Evolutionary conservation across 2,113 vertebrate genomes (phyloP).

Genomic region (Strigops habroptila): DNA sequence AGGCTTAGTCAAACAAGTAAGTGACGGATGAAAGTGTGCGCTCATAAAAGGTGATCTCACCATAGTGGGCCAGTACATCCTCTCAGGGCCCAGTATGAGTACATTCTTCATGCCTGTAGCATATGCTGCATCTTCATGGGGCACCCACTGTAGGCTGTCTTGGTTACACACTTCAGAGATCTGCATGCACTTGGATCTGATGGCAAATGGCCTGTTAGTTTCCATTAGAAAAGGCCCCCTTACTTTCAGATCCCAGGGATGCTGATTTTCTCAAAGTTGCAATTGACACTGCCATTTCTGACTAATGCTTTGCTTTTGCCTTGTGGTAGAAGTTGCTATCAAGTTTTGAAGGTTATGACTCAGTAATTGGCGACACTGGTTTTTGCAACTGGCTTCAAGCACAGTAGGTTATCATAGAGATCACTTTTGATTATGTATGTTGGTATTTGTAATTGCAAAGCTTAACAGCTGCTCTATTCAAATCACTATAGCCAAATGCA

Average conservation of each 20-base stretch:
- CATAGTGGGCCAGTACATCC: fast-evolving
- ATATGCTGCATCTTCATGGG: not conserved
- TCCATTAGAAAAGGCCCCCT: not conserved
- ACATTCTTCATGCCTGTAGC: not conserved
- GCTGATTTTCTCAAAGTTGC: not conserved
- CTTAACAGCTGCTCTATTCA: not conserved
- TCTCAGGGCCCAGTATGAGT: not conserved
- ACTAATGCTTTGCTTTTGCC: not conserved
- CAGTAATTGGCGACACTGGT: not conserved
- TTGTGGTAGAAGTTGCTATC: not conserved
- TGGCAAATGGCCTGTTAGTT: fast-evolving
- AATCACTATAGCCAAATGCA: not conserved
- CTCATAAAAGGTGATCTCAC: not conserved
- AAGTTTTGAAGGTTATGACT: not conserved
- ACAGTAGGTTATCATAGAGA: not conserved
- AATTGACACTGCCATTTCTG: not conserved
- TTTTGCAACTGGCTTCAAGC: not conserved
- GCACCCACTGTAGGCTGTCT: fast-evolving
- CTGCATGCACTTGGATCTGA: not conserved
- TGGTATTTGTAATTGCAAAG: not conserved
- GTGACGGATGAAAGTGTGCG: not conserved
- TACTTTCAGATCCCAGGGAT: not conserved
- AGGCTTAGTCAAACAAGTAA: not conserved
- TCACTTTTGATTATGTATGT: not conserved
- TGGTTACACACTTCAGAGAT: not conserved